A percentile compares a stretch with the other conserved stretches of the same genome.
Evolutionary conservation across 2,797 vertebrate species (phyloP).

Genomic region (Molossus alvarezi): DNA sequence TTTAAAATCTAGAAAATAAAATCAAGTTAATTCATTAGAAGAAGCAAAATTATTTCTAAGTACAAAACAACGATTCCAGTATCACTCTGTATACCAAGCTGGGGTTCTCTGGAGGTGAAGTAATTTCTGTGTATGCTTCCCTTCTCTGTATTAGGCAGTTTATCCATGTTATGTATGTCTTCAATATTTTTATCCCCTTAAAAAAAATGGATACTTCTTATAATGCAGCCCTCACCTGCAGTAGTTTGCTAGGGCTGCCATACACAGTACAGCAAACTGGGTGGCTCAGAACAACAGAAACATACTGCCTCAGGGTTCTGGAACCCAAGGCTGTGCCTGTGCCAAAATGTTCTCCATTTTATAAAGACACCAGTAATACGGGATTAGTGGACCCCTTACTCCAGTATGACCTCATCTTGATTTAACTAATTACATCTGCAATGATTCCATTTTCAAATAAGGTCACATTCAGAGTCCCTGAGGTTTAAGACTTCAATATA

Average conservation of each 20-base stretch:
- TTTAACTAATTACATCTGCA: neutral
- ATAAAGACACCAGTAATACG: neutral
- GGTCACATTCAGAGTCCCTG: neutral
- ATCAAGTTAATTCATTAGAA: neutral
- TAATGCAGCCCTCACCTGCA: neutral
- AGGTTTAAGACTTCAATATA: neutral
- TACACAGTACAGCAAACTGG: neutral
- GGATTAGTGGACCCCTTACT: no score
- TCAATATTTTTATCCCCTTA: neutral
- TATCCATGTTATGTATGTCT: neutral
- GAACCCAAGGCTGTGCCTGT: neutral
- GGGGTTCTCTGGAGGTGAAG: neutral
- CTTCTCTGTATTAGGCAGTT: neutral
- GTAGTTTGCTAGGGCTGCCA: neutral
- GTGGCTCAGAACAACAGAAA: neutral
- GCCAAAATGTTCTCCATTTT: neutral
- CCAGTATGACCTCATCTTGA: neutral
- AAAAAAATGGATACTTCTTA: neutral
- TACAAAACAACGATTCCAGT: neutral
- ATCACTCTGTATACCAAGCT: neutral
- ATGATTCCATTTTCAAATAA: neutral
- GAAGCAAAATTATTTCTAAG: conserved; percentile 2
- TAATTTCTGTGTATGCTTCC: neutral
- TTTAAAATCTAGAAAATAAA: neutral
- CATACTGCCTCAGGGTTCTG: neutral